Conservation (phyloP, 2,113 vertebrate genomes). For the Hyaena hyaena region DNA sequence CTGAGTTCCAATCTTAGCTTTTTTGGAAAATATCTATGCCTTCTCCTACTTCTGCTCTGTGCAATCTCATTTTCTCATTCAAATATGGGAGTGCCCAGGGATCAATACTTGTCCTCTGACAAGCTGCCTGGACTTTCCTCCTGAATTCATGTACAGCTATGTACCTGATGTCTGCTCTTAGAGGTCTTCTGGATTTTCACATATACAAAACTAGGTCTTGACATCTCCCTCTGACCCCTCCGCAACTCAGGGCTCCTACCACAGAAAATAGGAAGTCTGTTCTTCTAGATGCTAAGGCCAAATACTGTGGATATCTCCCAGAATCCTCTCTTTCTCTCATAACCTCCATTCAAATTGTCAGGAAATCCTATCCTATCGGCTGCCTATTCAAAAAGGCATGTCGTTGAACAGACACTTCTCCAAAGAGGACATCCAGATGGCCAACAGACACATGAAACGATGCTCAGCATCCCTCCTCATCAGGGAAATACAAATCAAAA, state of each 20-base stretch:
- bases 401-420: no score
- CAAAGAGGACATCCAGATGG: no score
- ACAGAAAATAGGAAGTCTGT: background rate
- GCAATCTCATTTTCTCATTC: background rate
- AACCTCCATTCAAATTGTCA: background rate
- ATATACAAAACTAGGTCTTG: background rate
- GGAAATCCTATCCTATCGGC: background rate
- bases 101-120: background rate
- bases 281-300: background rate
- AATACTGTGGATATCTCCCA: background rate
- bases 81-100: background rate
- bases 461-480: no score
- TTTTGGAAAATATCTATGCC: background rate
- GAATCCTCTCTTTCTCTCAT: background rate
- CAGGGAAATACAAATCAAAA: no score
- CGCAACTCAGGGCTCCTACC: background rate
- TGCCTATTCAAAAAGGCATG: background rate
- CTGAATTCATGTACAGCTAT: background rate
- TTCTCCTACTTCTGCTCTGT: background rate
- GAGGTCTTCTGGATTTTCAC: background rate
- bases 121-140: background rate
- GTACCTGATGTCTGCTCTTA: background rate
- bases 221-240: background rate
- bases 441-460: no score
- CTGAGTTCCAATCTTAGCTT: background rate